Conservation (phyloP, 2,113 vertebrate genomes). For the Sapajus apella region DNA sequence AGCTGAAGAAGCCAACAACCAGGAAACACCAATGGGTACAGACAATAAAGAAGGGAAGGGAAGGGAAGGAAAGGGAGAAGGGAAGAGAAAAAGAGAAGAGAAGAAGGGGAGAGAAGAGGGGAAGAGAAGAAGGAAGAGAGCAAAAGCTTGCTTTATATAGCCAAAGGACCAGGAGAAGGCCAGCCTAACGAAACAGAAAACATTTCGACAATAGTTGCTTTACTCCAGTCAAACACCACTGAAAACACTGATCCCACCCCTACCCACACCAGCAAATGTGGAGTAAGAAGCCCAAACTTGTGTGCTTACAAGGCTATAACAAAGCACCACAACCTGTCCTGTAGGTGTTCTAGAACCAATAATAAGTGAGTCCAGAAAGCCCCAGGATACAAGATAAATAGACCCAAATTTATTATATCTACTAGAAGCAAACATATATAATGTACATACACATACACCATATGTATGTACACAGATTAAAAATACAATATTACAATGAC, state of each 20-base stretch:
- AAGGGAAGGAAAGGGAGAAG: too few species aligned
- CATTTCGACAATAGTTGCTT: neutral
- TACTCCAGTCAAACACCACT: neutral
- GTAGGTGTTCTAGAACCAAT: neutral
- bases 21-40: neutral
- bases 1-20: neutral
- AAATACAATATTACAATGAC: neutral
- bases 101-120: too few species aligned
- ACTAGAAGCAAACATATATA: neutral
- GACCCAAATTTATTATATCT: neutral
- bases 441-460: neutral
- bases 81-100: too few species aligned
- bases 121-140: too few species aligned
- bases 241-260: neutral
- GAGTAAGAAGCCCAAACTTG: neutral
- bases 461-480: neutral
- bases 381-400: neutral
- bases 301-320: neutral
- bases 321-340: neutral
- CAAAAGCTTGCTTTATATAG: neutral
- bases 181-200: neutral
- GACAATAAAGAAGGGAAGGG: neutral
- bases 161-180: neutral
- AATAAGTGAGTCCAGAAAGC: neutral
- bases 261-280: neutral